Conservation (phyloP, 2,113 vertebrate genomes). For the Sialia sialis region DNA sequence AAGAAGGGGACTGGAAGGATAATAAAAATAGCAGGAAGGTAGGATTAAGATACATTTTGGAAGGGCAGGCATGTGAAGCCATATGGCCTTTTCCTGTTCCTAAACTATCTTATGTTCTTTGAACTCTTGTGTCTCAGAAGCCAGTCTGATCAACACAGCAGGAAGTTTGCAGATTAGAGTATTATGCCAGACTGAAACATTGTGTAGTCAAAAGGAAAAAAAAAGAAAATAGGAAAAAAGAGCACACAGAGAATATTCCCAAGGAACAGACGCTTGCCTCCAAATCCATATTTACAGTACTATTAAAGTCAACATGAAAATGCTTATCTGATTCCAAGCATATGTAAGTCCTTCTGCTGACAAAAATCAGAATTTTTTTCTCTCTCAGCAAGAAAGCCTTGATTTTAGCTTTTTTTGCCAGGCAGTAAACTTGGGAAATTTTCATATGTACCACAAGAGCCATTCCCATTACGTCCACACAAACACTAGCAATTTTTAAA, state of each 20-base stretch:
- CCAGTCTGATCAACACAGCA: conserved; percentile 54
- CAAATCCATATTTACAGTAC: conserved; percentile 1
- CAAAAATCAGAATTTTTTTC: neutral
- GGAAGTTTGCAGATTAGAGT: conserved; percentile 61
- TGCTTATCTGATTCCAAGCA: neutral
- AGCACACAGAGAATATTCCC: neutral
- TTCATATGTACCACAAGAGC: neutral
- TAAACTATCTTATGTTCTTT: conserved; percentile 61
- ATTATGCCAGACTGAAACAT: conserved; percentile 51
- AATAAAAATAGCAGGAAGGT: conserved; percentile 61
- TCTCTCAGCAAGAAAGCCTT: neutral
- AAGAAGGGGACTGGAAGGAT: neutral
- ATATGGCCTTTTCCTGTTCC: conserved; percentile 61
- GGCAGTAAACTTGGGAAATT: neutral
- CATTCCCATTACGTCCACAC: neutral
- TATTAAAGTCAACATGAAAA: neutral
- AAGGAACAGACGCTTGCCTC: conserved; percentile 35
- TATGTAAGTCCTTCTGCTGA: neutral
- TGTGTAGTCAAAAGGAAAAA: neutral
- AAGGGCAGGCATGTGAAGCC: conserved; percentile 46
- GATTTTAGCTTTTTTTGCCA: neutral
- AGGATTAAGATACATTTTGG: conserved; percentile 64
- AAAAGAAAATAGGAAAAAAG: neutral
- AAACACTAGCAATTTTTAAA: neutral
- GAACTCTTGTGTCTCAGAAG: conserved; percentile 55